Evolutionary conservation across 2,797 vertebrate genomes (phyloP).

Genomic region (Rhinophrynus dorsalis): DNA sequence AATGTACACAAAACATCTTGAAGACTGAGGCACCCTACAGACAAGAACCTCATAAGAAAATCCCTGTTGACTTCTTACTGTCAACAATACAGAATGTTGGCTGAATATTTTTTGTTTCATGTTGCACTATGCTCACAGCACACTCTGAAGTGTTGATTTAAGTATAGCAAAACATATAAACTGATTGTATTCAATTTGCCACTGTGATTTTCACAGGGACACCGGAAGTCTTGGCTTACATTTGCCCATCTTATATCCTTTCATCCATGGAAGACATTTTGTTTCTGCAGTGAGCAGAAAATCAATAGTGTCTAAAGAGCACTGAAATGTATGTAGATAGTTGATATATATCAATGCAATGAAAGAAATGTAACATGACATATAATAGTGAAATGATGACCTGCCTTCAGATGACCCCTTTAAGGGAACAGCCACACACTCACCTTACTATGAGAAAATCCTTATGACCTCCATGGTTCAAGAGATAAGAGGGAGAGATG

Average conservation of each 20-base stretch:
- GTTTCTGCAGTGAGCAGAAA: slow-evolving; percentile 45
- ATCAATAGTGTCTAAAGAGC: slow-evolving; percentile 39
- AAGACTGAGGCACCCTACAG: not conserved
- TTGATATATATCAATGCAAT: slow-evolving; percentile 49
- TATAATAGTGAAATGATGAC: slow-evolving; percentile 35
- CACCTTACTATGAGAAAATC: too few species aligned
- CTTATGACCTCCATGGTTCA: too few species aligned
- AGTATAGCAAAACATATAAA: slow-evolving; percentile 27
- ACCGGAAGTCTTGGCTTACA: slow-evolving; percentile 32
- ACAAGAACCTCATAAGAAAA: not conserved
- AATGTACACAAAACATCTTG: slow-evolving; percentile 5
- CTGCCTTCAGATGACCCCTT: slow-evolving; percentile 1
- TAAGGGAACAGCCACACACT: too few species aligned
- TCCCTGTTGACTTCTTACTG: not conserved
- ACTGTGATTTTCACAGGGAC: slow-evolving; percentile 35
- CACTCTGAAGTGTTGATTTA: slow-evolving; percentile 38
- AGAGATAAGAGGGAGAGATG: too few species aligned
- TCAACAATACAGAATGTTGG: not conserved
- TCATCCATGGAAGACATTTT: slow-evolving; percentile 47
- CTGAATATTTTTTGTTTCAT: slow-evolving; percentile 3
- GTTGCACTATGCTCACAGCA: slow-evolving; percentile 37
- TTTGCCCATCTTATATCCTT: slow-evolving; percentile 40
- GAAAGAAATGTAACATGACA: slow-evolving; percentile 43
- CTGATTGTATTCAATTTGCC: slow-evolving; percentile 18
- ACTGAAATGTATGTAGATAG: slow-evolving; percentile 49